Conservation (phyloP, 2,888 invertebrate genomes). For the Cephus spinipes region DNA sequence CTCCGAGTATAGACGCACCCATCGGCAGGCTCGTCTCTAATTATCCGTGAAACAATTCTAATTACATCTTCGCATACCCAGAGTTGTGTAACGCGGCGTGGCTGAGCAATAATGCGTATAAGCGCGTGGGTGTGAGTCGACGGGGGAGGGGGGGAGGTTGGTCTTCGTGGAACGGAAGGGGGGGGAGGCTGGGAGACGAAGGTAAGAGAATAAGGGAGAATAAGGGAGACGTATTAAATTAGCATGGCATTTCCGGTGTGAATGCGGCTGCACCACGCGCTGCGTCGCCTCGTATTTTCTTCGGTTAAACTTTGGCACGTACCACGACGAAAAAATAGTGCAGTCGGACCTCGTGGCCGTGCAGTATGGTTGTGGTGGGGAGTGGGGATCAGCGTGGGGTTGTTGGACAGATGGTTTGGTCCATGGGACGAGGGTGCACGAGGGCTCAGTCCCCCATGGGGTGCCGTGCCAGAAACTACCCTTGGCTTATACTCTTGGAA, state of each 20-base stretch:
- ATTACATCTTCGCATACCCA: slow-evolving; percentile 41
- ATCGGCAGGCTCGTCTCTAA: slow-evolving; percentile 40
- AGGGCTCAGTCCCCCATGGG: slow-evolving; percentile 61
- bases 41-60: slow-evolving; percentile 56
- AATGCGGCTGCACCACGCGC: slow-evolving; percentile 8
- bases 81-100: not conserved
- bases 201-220: slow-evolving; percentile 7
- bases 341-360: not conserved
- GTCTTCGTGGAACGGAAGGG: slow-evolving; percentile 25
- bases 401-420: slow-evolving; percentile 63
- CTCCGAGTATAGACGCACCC: slow-evolving; percentile 30
- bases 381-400: slow-evolving; percentile 29
- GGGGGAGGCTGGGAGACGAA: slow-evolving; percentile 21
- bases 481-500: slow-evolving; percentile 30
- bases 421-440: slow-evolving; percentile 42
- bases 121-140: slow-evolving; percentile 12
- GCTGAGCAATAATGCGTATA: not conserved
- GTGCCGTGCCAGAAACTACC: slow-evolving; percentile 60
- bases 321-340: not conserved
- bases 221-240: slow-evolving; percentile 36
- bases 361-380: slow-evolving; percentile 16
- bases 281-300: not conserved
- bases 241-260: slow-evolving; percentile 39
- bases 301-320: slow-evolving; percentile 3
- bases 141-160: not conserved